Evolutionary conservation across 1,140 invertebrate species (phyloP).

Genomic region (Ostrea denselamellosa): DNA sequence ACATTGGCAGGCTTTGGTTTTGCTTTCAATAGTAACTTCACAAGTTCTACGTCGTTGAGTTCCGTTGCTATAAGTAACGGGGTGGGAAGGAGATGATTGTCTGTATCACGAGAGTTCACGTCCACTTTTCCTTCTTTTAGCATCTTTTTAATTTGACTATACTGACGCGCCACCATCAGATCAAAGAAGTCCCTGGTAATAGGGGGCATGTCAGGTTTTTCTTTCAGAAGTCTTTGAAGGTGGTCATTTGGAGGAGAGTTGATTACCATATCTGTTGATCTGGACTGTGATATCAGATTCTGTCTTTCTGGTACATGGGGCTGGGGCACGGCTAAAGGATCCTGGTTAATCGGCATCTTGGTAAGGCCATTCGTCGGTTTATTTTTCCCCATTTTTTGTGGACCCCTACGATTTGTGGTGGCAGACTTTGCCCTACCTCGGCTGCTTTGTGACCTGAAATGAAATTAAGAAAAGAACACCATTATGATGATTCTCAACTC

Average conservation of each 20-base stretch:
- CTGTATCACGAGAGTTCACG: constrained; percentile 63
- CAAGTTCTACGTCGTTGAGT: constrained; percentile 66
- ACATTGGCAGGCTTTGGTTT: constrained; percentile 67
- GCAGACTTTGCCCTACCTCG: neutral
- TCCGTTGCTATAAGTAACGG: constrained; percentile 68
- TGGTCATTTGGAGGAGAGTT: neutral
- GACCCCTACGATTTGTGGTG: neutral
- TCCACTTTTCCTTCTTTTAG: constrained; percentile 55
- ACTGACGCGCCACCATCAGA: neutral
- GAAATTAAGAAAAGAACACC: neutral
- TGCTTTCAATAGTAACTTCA: constrained; percentile 65
- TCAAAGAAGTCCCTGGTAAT: constrained; percentile 27
- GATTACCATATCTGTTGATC: neutral
- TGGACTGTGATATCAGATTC: constrained; percentile 4
- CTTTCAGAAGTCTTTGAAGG: neutral
- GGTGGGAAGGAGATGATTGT: constrained; percentile 63
- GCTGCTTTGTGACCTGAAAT: constrained; percentile 15
- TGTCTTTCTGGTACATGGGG: neutral
- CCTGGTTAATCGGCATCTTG: neutral
- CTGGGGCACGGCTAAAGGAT: neutral
- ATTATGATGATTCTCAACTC: no score
- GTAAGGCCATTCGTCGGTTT: neutral
- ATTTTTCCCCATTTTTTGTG: neutral
- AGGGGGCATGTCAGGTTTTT: neutral
- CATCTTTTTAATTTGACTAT: constrained; percentile 51